A percentile compares a stretch with the other conserved stretches of the same genome.
Evolutionary conservation across 2,797 vertebrate genomes (phyloP).

Genomic region (Cygnus olor): DNA sequence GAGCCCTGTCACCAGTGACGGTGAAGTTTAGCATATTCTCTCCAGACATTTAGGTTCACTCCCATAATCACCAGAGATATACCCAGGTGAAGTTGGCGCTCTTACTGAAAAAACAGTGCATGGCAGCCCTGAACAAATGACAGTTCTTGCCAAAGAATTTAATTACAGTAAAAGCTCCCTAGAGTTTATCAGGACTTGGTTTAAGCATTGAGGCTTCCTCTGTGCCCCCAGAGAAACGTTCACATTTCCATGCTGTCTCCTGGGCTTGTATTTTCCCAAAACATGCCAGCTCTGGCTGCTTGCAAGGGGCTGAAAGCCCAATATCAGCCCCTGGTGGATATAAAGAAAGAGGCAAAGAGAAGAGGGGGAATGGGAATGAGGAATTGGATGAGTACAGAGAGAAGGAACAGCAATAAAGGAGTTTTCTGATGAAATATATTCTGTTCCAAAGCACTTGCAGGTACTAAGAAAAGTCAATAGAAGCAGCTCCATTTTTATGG

Average conservation of each 20-base stretch:
- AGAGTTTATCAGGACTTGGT: background rate
- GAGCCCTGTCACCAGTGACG: background rate
- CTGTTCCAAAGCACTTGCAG: background rate
- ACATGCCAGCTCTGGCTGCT: background rate
- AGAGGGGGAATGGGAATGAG: background rate
- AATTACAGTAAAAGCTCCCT: background rate
- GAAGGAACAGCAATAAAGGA: background rate
- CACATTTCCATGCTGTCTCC: background rate
- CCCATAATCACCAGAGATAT: background rate
- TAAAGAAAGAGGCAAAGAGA: background rate
- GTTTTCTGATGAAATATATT: background rate
- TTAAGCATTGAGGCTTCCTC: background rate
- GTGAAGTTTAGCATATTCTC: slow-evolving; percentile 27
- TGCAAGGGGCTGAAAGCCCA: background rate
- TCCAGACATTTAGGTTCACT: background rate
- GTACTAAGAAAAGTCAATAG: background rate
- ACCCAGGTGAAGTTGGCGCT: background rate
- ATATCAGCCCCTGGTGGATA: background rate
- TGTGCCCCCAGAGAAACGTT: background rate
- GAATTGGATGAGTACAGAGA: background rate
- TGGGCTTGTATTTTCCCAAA: background rate
- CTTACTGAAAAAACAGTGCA: background rate
- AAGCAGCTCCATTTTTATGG: background rate
- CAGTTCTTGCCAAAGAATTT: background rate
- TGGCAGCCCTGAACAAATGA: background rate